Evolutionary conservation across 2,888 invertebrate genomes (phyloP).

Genomic region (Andrena chrysosceles): DNA sequence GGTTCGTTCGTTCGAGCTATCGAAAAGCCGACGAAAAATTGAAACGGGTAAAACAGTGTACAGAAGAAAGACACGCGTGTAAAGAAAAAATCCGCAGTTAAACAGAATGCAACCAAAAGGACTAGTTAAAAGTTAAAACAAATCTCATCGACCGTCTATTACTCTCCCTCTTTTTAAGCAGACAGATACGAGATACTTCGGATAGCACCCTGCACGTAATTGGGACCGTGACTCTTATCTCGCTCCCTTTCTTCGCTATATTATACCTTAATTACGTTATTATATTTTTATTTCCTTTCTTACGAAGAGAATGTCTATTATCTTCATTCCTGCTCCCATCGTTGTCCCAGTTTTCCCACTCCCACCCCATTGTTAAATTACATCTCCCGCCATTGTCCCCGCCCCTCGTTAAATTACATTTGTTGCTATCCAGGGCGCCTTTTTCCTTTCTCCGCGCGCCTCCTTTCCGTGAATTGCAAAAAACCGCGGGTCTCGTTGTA

Average conservation of each 20-base stretch:
- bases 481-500: slow-evolving; percentile 11
- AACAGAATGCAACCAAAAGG: slow-evolving; percentile 13
- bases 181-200: background rate
- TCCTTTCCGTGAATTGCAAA: background rate
- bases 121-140: background rate
- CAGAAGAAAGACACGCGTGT: background rate
- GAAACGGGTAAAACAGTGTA: background rate
- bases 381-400: background rate
- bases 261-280: background rate
- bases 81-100: background rate
- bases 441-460: background rate
- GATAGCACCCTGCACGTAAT: background rate
- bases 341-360: background rate
- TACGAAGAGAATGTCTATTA: background rate
- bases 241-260: background rate
- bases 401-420: background rate
- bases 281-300: background rate
- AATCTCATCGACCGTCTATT: background rate
- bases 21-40: background rate
- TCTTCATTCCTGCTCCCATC: background rate
- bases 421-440: background rate
- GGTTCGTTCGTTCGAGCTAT: background rate
- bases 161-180: background rate
- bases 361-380: slow-evolving; percentile 8
- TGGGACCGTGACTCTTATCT: background rate